These are phyloP conservation scores for Odontomachus brunneus DNA, from an alignment of 1,140 invertebrate genomes.

Conservation along the genomic window DNA sequence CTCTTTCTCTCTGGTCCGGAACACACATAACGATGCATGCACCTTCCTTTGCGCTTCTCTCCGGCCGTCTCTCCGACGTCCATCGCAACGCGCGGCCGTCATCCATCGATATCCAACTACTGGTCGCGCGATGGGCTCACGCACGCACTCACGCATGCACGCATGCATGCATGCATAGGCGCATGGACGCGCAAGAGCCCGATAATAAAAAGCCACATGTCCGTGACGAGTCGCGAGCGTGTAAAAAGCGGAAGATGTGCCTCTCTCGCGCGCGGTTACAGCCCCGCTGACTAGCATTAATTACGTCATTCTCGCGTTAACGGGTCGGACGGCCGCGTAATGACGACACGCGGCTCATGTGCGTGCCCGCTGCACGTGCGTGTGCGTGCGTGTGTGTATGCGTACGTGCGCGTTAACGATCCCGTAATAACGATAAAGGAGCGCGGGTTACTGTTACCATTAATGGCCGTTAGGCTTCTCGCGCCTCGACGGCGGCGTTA, in stretches of 20 bases:
- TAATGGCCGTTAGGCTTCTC: conserved; percentile 25
- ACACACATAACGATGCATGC: no score
- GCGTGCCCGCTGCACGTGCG: not conserved
- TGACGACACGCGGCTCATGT: conserved; percentile 31
- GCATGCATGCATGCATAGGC: not conserved
- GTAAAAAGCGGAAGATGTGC: conserved; percentile 43
- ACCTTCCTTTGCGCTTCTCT: not conserved
- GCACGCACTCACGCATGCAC: not conserved
- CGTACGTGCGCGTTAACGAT: conserved; percentile 50
- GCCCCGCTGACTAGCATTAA: conserved; percentile 56
- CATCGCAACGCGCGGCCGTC: no score
- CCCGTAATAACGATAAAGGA: conserved; percentile 54
- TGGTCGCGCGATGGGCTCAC: not conserved
- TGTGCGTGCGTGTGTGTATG: not conserved
- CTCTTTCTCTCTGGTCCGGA: no score
- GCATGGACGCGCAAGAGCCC: not conserved
- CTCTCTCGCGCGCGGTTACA: conserved; percentile 22
- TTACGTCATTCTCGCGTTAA: conserved; percentile 62
- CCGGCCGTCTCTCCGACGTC: not conserved
- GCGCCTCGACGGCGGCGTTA: not conserved
- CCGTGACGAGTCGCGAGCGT: conserved; percentile 41
- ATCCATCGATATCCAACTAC: not conserved
- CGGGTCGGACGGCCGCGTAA: conserved; percentile 47
- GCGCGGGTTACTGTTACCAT: conserved; percentile 43
- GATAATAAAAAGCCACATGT: conserved; percentile 28